Conservation (phyloP, 2,113 vertebrate species). For the Aldabrachelys gigantea region DNA sequence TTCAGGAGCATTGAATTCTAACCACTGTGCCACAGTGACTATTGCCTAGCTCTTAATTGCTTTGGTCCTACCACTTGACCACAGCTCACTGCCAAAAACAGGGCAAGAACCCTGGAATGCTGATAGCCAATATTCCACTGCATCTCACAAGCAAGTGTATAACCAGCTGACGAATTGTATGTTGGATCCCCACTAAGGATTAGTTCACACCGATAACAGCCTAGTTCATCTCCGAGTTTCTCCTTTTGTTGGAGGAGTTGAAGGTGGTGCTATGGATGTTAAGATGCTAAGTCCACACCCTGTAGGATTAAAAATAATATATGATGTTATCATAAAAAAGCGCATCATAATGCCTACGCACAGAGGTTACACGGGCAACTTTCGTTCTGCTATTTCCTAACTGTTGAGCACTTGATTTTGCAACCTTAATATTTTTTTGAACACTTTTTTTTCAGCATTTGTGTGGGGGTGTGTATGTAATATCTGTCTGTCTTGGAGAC, state of each 20-base stretch:
- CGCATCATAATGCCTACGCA: background rate
- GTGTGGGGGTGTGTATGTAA: background rate
- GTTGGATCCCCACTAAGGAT: background rate
- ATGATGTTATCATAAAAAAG: background rate
- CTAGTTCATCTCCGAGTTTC: background rate
- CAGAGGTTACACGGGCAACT: background rate
- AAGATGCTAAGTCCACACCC: background rate
- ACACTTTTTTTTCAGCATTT: background rate
- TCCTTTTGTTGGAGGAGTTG: background rate
- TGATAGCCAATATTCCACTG: background rate
- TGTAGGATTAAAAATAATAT: background rate
- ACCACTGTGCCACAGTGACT: background rate
- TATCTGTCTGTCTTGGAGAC: background rate
- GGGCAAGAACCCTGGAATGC: background rate
- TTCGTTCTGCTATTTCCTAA: background rate
- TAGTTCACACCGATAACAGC: background rate
- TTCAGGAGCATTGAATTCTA: slow-evolving; percentile 17
- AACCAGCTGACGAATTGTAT: background rate
- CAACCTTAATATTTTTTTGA: background rate
- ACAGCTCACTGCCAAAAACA: background rate
- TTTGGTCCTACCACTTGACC: background rate
- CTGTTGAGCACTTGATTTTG: background rate
- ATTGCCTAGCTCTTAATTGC: background rate
- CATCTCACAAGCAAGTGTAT: background rate
- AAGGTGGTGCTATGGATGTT: background rate